Base-by-base conservation (phyloP, 2,113 vertebrate genomes). In the Spizaetus ornatus region DNA sequence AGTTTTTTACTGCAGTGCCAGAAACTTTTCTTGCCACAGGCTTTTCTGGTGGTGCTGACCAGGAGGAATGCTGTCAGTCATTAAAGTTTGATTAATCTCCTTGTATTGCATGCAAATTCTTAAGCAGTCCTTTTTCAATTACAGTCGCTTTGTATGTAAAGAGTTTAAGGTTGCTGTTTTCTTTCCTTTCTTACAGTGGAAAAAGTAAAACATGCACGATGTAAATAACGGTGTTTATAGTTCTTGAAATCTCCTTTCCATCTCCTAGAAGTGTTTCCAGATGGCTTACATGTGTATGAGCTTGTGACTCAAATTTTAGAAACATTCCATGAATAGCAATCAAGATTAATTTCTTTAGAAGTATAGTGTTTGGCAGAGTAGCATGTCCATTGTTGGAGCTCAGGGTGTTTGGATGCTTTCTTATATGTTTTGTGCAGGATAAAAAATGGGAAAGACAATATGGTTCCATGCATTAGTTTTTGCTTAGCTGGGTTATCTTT, bases 201-300 rank as follows among this genome's bases (percentile, higher is more conserved):
- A 96, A 91, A 95, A 92, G 80, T 65, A 63, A 74, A 89, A 48
- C 16, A 27, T 7, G 47, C 48, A n/a, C 66, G 70, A 82, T 89
- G 61, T 86, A 94, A 96, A 72, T 79, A 92, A 86, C 20, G 18
- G 56, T 77, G 78, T 95, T 95, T 91, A 77, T 36, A 80, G 82
- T 85, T 87, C 61, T 89, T 82, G 42, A 69, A 69, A 80, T 85
- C 77, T 93, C 90, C 63, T 69, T 90, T 47, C 81, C 14, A 1
- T 88, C 83, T 84, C 83, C 65, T 84, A 31, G 34, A 89, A 95
- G 38, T 45, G 42, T 58, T 96, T 95, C 88, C 94, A 95, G 83
- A 96, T 94, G 88, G 80, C 48, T 88, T 70, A 55, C 77, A 69
- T 88, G 77, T 92, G 77, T 61, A 40, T n/a, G 56, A 63, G 84